phyloP scores from a whole-genome alignment of 2,797 vertebrate species.

The Lerista edwardsae region DNA sequence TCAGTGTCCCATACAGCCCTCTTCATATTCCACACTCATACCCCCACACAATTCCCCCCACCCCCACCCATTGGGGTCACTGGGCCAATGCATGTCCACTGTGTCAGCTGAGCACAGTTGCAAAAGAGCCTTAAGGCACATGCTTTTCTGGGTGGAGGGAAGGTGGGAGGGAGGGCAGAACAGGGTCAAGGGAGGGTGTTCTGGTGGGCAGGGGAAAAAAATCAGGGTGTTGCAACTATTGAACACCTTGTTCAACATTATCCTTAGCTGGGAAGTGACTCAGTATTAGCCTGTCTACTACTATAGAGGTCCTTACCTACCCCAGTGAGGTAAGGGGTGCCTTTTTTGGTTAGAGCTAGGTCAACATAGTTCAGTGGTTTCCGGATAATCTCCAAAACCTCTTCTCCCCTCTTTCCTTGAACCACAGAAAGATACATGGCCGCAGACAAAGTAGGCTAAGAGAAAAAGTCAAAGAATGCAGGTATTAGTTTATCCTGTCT shows the following conservation, averaged over 20 bases:
- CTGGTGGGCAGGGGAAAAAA: too few relatives aligned
- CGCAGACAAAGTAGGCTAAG: conserved; percentile 80
- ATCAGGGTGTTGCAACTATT: not conserved
- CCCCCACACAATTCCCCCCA: not conserved
- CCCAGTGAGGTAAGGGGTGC: conserved; percentile 78
- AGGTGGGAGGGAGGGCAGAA: too few relatives aligned
- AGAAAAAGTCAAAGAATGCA: too few relatives aligned
- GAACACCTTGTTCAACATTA: not conserved
- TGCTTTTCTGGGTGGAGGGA: too few relatives aligned
- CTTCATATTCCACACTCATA: too few relatives aligned
- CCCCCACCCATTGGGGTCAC: too few relatives aligned
- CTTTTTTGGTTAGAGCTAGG: conserved; percentile 78
- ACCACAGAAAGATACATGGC: conserved; percentile 82
- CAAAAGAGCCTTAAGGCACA: too few relatives aligned
- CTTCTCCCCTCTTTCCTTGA: conserved; percentile 81
- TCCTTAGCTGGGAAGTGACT: not conserved
- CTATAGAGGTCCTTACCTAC: conserved; percentile 73
- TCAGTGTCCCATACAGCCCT: too few relatives aligned
- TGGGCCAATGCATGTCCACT: too few relatives aligned
- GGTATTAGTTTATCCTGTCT: not conserved
- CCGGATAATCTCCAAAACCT: conserved; percentile 74
- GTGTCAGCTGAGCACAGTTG: too few relatives aligned
- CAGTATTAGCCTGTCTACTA: not conserved
- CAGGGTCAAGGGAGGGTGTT: too few relatives aligned
- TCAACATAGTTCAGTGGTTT: conserved; percentile 80